Base-by-base conservation (phyloP, 2,113 vertebrate species). In the Crotalus helleri region DNA sequence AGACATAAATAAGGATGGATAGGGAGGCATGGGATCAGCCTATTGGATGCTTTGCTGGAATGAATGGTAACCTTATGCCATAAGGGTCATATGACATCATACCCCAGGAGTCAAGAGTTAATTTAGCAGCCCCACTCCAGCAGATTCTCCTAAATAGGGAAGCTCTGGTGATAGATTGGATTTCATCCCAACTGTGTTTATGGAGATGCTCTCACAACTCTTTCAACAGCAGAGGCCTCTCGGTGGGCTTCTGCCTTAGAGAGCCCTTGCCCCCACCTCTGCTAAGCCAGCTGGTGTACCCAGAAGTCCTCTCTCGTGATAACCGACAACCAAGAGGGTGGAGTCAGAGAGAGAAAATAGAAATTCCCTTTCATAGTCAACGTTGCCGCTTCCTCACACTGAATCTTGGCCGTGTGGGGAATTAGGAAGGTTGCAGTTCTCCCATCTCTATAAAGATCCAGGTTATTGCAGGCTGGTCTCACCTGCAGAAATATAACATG, bases 71-170 rank as follows among this genome's bases (percentile, higher is more conserved):
- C 94, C 92, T 86, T 94, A 93, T 69, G 85, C 58, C 17, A 54
- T 49, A 94, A 87, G 87, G 94, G 94, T 85, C 92, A 90, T 51
- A 29, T 93, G 94, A 93, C 90, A 87, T 88, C 81, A 87, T 58
- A 74, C 92, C 91, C 93, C 58, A 69, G 92, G 93, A 93, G 90
- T 92, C 93, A 92, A 92, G 91, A 74, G 74, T 94, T 74, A 44
- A 69, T 53, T 59, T 94, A 93, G 94, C 59, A 87, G 87, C 81
- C 55, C 74, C 59, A 55, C 81, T 59, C 87, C 59, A 57, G 94
- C 51, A 88, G 86, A 74, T 95, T 94, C 90, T 96, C 95, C 96
- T 95, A 96, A 97, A 97, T 95, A 96, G 96, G 95, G 94, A 96
- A 95, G 91, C 90, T 19, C 86, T 55, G 3, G 89, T 29, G 17